Evolutionary conservation across 1,140 invertebrate species (phyloP), one percentile per base, ranked within the genome.

Genomic region (Dreissena polymorpha): DNA sequence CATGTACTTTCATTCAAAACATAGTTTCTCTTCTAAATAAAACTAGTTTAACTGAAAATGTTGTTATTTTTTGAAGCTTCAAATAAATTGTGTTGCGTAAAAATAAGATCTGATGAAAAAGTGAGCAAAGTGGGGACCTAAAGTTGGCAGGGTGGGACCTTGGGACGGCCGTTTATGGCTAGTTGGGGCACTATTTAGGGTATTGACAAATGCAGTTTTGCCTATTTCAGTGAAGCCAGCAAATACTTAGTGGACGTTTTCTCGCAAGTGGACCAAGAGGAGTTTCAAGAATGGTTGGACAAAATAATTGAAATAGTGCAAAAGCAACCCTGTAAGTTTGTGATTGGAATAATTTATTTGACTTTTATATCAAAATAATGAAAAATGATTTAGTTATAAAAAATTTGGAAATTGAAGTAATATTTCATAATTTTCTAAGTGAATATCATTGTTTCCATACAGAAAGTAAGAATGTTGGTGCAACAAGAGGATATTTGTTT

Each of bases 231-330:
- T 86, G 95, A 96, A 85, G 94, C 95, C 67, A 94, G 94, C 67
- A 90, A 90, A 53, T 94, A 94, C 85, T 89, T 96, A 39, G 90
- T 94, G 39, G 94, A 94, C 57, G 94, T 95, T 68, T 92, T 96
- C 68, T 84, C 90, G 71, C 94, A 93, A 21, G 87, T 95, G 23
- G 90, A 94, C 75, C 91, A 94, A 83, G 77, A 90, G 23, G 92
- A 95, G 65, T 94, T 94, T 80, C 93, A 95, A 77, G 89, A 93
- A 84, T 95, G 94, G 92, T 86, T 96, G 0, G 95, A 94, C 75
- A 94, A 94, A 88, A 93, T 96, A 21, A 94, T 95, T 78, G 94
- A 95, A 77, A 94, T 95, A 87, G 91, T 96, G n/a, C 94, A 97
- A 88, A 95, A 95, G 60, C 96, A 97, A 89, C 89, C 89, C 63